phyloP scores from a whole-genome alignment of 2,797 vertebrate species.

The Crax fasciolata region DNA sequence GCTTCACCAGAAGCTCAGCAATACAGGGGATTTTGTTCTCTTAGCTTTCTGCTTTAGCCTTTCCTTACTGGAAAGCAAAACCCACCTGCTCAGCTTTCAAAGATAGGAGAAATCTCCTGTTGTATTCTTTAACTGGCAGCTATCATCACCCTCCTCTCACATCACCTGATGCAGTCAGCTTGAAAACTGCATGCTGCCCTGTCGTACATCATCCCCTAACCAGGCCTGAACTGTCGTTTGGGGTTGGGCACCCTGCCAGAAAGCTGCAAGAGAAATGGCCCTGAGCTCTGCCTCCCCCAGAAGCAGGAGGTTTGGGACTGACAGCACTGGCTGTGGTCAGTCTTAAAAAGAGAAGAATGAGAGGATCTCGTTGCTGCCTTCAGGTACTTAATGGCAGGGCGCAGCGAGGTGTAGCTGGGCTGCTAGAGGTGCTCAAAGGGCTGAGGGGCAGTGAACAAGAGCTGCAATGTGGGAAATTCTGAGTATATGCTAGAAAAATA shows the following conservation, averaged over 20 bases:
- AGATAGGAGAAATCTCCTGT: neutral
- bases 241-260: neutral
- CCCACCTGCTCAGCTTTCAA: neutral
- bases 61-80: neutral
- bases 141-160: slow-evolving; percentile 27
- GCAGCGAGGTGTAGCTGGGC: neutral
- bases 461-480: neutral
- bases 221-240: neutral
- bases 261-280: neutral
- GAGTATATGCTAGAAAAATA: neutral
- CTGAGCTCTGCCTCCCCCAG: neutral
- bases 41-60: neutral
- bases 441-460: neutral
- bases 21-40: slow-evolving; percentile 18
- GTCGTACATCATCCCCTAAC: neutral
- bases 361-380: neutral
- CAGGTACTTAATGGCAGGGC: neutral
- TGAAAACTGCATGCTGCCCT: neutral
- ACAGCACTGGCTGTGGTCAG: neutral
- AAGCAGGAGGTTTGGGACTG: neutral
- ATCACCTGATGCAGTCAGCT: slow-evolving; percentile 21
- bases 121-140: neutral
- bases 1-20: slow-evolving; percentile 15
- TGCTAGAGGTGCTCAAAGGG: accelerated
- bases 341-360: neutral